Base-by-base conservation (phyloP, 35 echinoderm and acorn worm species). In the Diadema setosum region DNA sequence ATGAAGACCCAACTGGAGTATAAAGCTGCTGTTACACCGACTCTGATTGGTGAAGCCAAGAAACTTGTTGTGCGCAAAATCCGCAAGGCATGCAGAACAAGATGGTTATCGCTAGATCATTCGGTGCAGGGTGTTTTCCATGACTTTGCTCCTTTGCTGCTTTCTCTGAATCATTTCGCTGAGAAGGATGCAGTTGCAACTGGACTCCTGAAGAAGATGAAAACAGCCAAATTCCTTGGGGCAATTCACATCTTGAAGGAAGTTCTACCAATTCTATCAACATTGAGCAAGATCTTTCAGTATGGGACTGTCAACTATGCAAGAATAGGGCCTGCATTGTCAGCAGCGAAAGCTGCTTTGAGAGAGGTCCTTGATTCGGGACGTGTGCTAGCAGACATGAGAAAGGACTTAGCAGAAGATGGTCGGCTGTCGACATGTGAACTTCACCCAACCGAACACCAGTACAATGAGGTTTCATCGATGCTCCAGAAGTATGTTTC, bases 51-150 rank as follows among this genome's bases (percentile, higher is more conserved):
- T 3, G 9, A 42, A 24, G 84, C 61, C 39, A n/a, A 46, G 30
- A 87, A 36, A 34, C 44, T 25, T 25, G 59, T 87, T 4, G 42
- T 41, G 17, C 63, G 45, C 26, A 87, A 45, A 21, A 23, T 87
- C 20, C 37, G 65, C 15, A 65, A 73, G 42, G 37, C 84, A 5
- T 73, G 84, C 61, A 63, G 65, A 73, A 87, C 84, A 36, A 40
- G 84, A 43, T 87, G 84, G 84, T 8, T 87, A 40, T 87, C 84
- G 4, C 65, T 87, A 73, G 84, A 87, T 65, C 57, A 42, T 21
- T 33, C 84, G 17, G 59, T 87, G 0, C 31, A 87, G 84, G 57
- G 59, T 14, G 84, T 67, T 17, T 65, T 45, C 30, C 59, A 46
- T 20, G 60, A 87, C 6, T 39, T 73, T 46, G 26, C 45, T 40